Conservation (phyloP, 2,888 invertebrate species). For the Sinotaia quadrata region DNA sequence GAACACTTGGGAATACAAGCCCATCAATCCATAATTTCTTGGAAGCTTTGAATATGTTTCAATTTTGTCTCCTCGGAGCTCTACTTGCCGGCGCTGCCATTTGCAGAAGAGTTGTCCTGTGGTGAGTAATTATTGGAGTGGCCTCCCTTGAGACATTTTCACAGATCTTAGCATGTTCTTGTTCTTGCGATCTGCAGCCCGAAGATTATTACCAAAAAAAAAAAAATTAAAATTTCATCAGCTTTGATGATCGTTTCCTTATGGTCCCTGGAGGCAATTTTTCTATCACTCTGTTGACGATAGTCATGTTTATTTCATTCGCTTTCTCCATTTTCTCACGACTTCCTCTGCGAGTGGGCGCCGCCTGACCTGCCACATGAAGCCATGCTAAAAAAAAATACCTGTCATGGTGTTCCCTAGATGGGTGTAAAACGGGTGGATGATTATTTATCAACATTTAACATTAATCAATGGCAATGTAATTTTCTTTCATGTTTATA, state of each 20-base stretch:
- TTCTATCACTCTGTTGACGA: conserved; percentile 26
- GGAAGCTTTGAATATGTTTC: background rate
- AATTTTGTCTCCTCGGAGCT: background rate
- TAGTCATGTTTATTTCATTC: conserved; percentile 31
- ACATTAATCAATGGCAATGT: no score
- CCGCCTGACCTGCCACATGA: no score
- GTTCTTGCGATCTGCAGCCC: background rate
- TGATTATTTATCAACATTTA: no score
- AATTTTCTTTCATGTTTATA: no score
- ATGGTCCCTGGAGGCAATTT: conserved; percentile 17
- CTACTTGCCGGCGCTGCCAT: conserved; percentile 27
- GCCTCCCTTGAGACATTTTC: conserved; percentile 13
- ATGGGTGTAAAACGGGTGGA: no score
- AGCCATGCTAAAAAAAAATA: no score
- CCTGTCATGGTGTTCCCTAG: no score
- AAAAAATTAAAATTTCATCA: conserved; percentile 31
- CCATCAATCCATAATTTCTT: no score
- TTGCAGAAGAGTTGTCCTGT: conserved; percentile 29
- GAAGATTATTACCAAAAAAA: conserved; percentile 29
- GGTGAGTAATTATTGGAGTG: conserved; percentile 29
- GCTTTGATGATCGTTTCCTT: conserved; percentile 27
- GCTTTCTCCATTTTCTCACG: conserved; percentile 9
- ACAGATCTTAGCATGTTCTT: conserved; percentile 18
- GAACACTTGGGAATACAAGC: no score
- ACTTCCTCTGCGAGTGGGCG: no score